A percentile compares a stretch with the other conserved stretches of the same genome.
Evolutionary conservation across 2,797 vertebrate species (phyloP).

Genomic region (Sebastes baramenuke): DNA sequence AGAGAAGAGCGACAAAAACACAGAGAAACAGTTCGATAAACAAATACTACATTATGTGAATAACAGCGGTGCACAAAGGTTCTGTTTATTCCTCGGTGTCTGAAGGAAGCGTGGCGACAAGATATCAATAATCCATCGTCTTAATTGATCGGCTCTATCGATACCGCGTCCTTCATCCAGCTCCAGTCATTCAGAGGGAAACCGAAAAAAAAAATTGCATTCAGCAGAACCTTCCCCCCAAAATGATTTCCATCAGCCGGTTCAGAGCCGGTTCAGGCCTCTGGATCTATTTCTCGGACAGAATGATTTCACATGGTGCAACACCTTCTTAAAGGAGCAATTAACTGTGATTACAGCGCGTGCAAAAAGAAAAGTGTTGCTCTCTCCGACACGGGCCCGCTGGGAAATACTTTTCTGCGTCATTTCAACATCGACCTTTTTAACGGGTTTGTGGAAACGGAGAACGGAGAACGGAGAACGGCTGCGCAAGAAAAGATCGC

Average conservation of each 20-base stretch:
- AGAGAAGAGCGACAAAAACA: background rate
- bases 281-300: constrained; percentile 43
- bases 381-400: constrained; percentile 60
- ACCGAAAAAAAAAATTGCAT: background rate
- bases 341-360: constrained; percentile 79
- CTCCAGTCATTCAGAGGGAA: constrained; percentile 3
- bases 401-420: constrained; percentile 78
- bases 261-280: constrained; percentile 21
- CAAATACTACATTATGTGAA: constrained; percentile 41
- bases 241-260: constrained; percentile 41
- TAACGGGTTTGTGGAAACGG: constrained; percentile 73
- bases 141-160: constrained; percentile 53
- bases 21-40: constrained; percentile 29
- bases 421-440: constrained; percentile 81
- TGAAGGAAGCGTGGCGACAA: constrained; percentile 23
- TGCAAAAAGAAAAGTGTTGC: constrained; percentile 71
- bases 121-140: constrained; percentile 59
- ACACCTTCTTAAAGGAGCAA: constrained; percentile 76
- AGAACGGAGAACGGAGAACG: constrained; percentile 5
- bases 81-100: constrained; percentile 56
- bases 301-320: constrained; percentile 73
- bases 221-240: constrained; percentile 10
- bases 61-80: constrained; percentile 36
- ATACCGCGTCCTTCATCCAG: constrained; percentile 37
- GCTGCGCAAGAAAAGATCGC: constrained; percentile 52